These are phyloP conservation scores for Eristalis arbustorum DNA, from an alignment of 2,888 invertebrate species.

Conservation along the genomic window DNA sequence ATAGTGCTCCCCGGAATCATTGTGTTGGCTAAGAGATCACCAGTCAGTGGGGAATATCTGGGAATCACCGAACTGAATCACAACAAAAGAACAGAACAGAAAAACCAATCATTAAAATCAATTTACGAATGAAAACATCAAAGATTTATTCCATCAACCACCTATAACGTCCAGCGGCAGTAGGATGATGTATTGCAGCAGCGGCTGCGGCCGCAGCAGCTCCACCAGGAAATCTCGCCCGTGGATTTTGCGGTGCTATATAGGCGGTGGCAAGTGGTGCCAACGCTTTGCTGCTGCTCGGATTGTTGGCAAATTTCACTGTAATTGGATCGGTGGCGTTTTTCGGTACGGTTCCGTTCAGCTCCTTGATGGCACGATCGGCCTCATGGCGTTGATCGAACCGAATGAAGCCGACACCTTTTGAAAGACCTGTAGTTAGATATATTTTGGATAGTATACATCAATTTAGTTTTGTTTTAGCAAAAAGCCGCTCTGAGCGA, in stretches of 20 bases:
- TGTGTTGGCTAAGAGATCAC: slow-evolving; percentile 88
- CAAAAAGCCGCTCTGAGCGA: slow-evolving; percentile 46
- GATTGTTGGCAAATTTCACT: slow-evolving; percentile 97
- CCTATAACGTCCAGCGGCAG: slow-evolving; percentile 79
- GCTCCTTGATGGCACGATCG: slow-evolving; percentile 93
- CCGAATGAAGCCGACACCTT: slow-evolving; percentile 96
- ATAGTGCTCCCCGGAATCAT: slow-evolving; percentile 92
- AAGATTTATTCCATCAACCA: slow-evolving; percentile 67
- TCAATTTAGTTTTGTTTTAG: slow-evolving; percentile 54
- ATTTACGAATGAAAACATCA: neutral
- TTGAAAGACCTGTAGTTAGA: slow-evolving; percentile 87
- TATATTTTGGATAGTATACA: slow-evolving; percentile 64
- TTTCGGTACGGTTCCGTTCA: slow-evolving; percentile 94
- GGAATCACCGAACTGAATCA: slow-evolving; percentile 78
- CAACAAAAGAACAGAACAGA: slow-evolving; percentile 4
- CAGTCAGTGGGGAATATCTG: slow-evolving; percentile 92
- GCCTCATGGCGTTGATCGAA: slow-evolving; percentile 96
- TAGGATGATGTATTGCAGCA: slow-evolving; percentile 80
- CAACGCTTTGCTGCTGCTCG: slow-evolving; percentile 91
- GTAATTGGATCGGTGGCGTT: slow-evolving; percentile 94
- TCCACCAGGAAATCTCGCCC: slow-evolving; percentile 89
- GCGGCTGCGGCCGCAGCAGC: slow-evolving; percentile 79
- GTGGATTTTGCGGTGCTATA: slow-evolving; percentile 88
- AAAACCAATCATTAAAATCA: neutral
- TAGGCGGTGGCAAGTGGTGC: slow-evolving; percentile 92